Evolutionary conservation across 2,888 invertebrate genomes (phyloP).

Genomic region (Podotricha telesiphe): DNA sequence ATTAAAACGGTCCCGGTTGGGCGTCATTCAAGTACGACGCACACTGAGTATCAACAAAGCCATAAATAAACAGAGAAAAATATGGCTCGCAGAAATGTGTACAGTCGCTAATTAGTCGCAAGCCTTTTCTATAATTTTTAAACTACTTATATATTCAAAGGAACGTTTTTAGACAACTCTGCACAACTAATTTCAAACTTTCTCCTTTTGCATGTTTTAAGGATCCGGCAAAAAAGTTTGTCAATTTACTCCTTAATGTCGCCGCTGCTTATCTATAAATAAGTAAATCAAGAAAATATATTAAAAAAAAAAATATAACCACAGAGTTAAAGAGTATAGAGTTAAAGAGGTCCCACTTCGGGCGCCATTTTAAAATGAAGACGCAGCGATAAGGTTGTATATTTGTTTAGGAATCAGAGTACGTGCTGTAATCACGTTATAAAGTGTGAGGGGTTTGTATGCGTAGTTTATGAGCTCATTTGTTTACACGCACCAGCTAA

Average conservation of each 20-base stretch:
- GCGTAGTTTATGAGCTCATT: constrained; percentile 43
- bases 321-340: constrained; percentile 38
- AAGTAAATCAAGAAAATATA: not conserved
- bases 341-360: constrained; percentile 31
- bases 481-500: constrained; percentile 40
- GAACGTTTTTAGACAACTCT: constrained; percentile 24
- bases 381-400: constrained; percentile 55
- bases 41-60: constrained; percentile 40
- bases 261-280: constrained; percentile 12
- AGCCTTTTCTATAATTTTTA: constrained; percentile 34
- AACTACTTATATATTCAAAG: constrained; percentile 26
- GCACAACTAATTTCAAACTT: constrained; percentile 26
- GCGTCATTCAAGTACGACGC: constrained; percentile 36
- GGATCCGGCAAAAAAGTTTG: constrained; percentile 6
- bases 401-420: constrained; percentile 59
- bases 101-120: constrained; percentile 38
- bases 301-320: constrained; percentile 4
- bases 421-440: constrained; percentile 47
- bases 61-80: constrained; percentile 40
- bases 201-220: constrained; percentile 12
- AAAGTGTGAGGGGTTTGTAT: constrained; percentile 40
- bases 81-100: constrained; percentile 37
- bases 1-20: constrained; percentile 58
- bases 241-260: constrained; percentile 1
- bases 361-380: constrained; percentile 70